These are phyloP conservation scores for Lethocerus indicus DNA, from an alignment of 1,140 invertebrate species.

Conservation along the genomic window DNA sequence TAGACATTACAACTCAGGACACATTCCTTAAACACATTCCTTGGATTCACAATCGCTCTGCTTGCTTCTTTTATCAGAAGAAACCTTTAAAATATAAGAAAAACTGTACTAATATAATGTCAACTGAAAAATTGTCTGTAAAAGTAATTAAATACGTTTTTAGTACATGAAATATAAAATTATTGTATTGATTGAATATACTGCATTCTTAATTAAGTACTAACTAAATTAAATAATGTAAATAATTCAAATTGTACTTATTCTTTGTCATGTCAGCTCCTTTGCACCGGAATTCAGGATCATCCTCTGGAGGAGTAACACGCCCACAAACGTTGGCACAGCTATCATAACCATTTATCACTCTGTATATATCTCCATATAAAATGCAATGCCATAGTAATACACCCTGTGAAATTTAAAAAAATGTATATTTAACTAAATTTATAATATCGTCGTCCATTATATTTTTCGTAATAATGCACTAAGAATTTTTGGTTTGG, in stretches of 20 bases:
- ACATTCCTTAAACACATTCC: slow-evolving; percentile 25
- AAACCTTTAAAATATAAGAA: slow-evolving; percentile 23
- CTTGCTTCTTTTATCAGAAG: slow-evolving; percentile 21
- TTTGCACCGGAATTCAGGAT: slow-evolving; percentile 25
- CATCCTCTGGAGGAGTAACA: slow-evolving; percentile 24
- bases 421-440: not conserved
- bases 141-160: too few species aligned
- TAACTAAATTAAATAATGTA: too few species aligned
- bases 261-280: slow-evolving; percentile 28
- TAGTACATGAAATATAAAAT: too few species aligned
- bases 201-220: too few species aligned
- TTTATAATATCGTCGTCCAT: not conserved
- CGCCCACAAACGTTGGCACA: slow-evolving; percentile 48
- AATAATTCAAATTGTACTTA: too few species aligned
- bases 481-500: not conserved
- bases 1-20: slow-evolving; percentile 27
- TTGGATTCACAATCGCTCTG: slow-evolving; percentile 19
- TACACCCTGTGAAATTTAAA: slow-evolving; percentile 26
- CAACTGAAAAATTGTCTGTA: too few species aligned
- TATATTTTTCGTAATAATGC: not conserved
- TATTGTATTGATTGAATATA: too few species aligned
- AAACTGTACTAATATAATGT: too few species aligned
- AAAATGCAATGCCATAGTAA: slow-evolving; percentile 30
- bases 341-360: slow-evolving; percentile 47
- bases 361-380: slow-evolving; percentile 35